A percentile compares a stretch with the other conserved stretches of the same genome.
These are phyloP conservation scores for Melanotaenia boesemani DNA, from an alignment of 2,797 vertebrate genomes.

Conservation along the genomic window DNA sequence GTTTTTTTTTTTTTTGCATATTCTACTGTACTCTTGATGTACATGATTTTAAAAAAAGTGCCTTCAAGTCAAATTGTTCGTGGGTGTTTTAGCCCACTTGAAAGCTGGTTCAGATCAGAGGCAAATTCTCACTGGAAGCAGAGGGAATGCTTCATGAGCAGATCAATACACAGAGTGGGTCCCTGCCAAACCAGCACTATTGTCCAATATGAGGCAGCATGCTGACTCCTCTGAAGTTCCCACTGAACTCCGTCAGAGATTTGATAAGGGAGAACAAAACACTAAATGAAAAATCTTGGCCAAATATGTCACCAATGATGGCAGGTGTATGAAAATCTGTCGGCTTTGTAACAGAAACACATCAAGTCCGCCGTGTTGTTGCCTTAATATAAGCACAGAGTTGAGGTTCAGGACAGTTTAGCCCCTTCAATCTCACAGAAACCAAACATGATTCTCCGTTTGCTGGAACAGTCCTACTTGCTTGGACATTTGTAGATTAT, in stretches of 20 bases:
- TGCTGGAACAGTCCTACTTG: no score
- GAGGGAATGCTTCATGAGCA: slow-evolving; percentile 56
- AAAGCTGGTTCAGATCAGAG: slow-evolving; percentile 64
- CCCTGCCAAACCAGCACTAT: slow-evolving; percentile 28
- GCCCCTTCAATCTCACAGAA: no score
- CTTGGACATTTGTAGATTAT: no score
- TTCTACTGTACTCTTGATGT: slow-evolving; percentile 37
- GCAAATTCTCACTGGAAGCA: slow-evolving; percentile 39
- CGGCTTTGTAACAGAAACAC: not conserved
- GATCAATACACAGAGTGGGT: slow-evolving; percentile 58
- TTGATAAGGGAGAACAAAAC: not conserved
- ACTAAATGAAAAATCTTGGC: not conserved
- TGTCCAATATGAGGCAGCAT: slow-evolving; percentile 26
- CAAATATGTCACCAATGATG: not conserved
- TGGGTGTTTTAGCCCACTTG: slow-evolving; percentile 32
- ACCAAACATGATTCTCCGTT: no score
- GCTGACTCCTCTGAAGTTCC: slow-evolving; percentile 47
- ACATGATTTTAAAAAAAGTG: slow-evolving; percentile 29
- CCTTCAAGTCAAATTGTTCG: slow-evolving; percentile 57
- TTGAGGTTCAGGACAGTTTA: not conserved
- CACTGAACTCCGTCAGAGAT: slow-evolving; percentile 14
- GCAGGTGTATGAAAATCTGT: not conserved
- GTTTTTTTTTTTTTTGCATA: slow-evolving; percentile 16
- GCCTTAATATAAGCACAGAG: not conserved
- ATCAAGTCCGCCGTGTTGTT: not conserved